Evolutionary conservation across 2,888 invertebrate genomes (phyloP), one percentile per base, ranked within the genome.

Genomic region (Rotaria socialis): DNA sequence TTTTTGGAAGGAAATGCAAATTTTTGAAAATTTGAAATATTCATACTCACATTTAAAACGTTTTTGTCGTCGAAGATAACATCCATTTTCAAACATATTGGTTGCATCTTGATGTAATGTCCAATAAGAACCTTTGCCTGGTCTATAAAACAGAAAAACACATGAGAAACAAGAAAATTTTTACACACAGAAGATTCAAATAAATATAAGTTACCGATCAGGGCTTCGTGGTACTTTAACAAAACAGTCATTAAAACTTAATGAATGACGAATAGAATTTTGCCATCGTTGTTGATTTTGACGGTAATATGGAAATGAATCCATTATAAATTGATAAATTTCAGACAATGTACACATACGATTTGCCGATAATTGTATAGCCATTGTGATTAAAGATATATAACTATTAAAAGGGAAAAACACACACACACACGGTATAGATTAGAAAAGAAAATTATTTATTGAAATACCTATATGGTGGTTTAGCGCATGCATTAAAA

Each of bases 41-140:
- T 14, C 27, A 41, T 16, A 35, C 27, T 85, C 55, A n/a, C 84
- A 84, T 91, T 99, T 99, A 92, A 99, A 99, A 67, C 99, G 94
- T 92, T 99, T 99, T 92, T 98, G 98, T 0, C 99, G 93, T 58
- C 98, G 93, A 89, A 99, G 92, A 90, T 96, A 99, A 91, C 98
- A 99, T 4, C 99, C 99, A 91, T 99, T 99, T 91, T 99, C 98
- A 90, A 99, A 99, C 98, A 99, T 99, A 91, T 99, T 98, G 0
- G 97, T 97, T 88, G 97, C 96, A 89, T 97, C 96, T 0, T 97
- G 97, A 90, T 99, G 98, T 87, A 99, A 93, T 47, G 97, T 96
- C 99, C 99, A 99, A 92, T 98, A 99, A 0, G 99, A 85, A 0
- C 99, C 98, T 90, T 99, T 99, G 2, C 99, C 99, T 0, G 99